Evolutionary conservation across 64 coral and sea anemone species (phyloP).

Genomic region (Montipora capricornis): DNA sequence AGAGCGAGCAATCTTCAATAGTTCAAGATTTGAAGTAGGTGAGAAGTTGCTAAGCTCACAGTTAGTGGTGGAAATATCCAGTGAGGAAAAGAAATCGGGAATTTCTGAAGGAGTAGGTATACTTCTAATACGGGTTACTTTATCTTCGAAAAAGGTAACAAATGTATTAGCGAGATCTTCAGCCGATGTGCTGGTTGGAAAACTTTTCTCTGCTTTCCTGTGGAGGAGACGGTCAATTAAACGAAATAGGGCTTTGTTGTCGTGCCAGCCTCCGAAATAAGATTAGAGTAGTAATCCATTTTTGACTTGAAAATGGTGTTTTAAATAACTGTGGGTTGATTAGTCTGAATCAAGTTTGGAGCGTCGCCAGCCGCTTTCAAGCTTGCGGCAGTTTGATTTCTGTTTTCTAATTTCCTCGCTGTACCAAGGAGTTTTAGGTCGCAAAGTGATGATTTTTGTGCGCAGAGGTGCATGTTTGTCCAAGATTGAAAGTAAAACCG

Average conservation of each 20-base stretch:
- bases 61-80: too few relatives aligned
- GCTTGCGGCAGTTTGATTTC: constrained; percentile 29
- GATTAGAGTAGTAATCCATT: constrained; percentile 31
- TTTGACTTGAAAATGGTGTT: constrained; percentile 43
- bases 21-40: too few relatives aligned
- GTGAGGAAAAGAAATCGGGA: too few relatives aligned
- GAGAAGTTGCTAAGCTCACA: too few relatives aligned
- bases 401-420: constrained; percentile 29
- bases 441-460: constrained; percentile 23
- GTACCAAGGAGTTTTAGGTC: constrained; percentile 50
- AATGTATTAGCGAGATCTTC: too few relatives aligned
- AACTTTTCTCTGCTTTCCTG: too few relatives aligned
- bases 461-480: constrained; percentile 52
- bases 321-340: constrained; percentile 11
- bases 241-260: background rate
- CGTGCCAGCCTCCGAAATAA: background rate
- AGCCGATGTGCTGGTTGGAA: too few relatives aligned
- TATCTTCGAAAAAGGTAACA: too few relatives aligned
- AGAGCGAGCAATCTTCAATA: too few relatives aligned
- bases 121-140: too few relatives aligned
- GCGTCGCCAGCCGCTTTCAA: constrained; percentile 54
- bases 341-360: constrained; percentile 14
- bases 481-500: constrained; percentile 19
- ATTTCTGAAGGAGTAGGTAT: too few relatives aligned
- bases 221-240: too few relatives aligned